Evolutionary conservation across 2,797 vertebrate species (phyloP).

Genomic region (Enteromius argenteus): DNA sequence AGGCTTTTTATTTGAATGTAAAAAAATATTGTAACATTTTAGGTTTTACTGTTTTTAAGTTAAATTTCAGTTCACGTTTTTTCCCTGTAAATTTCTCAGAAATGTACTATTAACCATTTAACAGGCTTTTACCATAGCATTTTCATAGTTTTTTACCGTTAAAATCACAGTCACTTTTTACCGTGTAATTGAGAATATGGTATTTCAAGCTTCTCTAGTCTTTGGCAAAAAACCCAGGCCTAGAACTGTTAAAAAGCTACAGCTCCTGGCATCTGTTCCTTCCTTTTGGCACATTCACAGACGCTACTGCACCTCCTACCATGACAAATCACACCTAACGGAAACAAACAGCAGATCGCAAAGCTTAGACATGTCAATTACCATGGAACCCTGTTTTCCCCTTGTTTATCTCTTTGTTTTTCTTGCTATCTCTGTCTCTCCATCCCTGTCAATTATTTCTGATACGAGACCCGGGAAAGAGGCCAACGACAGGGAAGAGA

Average conservation of each 20-base stretch:
- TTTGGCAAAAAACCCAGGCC: background rate
- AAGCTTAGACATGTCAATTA: conserved; percentile 40
- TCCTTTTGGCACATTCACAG: conserved; percentile 13
- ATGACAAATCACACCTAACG: background rate
- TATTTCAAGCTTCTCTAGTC: background rate
- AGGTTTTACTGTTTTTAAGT: too few species aligned
- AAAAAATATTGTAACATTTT: too few species aligned
- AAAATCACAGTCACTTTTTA: too few species aligned
- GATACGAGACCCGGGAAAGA: conserved; percentile 11
- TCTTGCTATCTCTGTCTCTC: conserved; percentile 18
- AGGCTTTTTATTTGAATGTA: background rate
- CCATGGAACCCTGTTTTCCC: background rate
- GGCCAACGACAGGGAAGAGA: conserved; percentile 6
- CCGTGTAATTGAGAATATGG: conserved; percentile 2
- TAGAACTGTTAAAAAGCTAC: conserved; percentile 5
- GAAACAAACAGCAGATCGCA: background rate
- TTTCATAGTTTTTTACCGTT: too few species aligned
- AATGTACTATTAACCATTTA: too few species aligned
- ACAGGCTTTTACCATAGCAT: too few species aligned
- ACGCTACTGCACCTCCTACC: conserved; percentile 1
- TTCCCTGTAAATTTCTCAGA: too few species aligned
- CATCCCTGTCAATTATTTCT: conserved; percentile 38
- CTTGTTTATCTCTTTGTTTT: conserved; percentile 19
- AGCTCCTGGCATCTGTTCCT: conserved; percentile 15
- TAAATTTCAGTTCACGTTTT: too few species aligned